Base-by-base conservation (phyloP, 1,140 invertebrate genomes). In the Tetramorium parvispinum region DNA sequence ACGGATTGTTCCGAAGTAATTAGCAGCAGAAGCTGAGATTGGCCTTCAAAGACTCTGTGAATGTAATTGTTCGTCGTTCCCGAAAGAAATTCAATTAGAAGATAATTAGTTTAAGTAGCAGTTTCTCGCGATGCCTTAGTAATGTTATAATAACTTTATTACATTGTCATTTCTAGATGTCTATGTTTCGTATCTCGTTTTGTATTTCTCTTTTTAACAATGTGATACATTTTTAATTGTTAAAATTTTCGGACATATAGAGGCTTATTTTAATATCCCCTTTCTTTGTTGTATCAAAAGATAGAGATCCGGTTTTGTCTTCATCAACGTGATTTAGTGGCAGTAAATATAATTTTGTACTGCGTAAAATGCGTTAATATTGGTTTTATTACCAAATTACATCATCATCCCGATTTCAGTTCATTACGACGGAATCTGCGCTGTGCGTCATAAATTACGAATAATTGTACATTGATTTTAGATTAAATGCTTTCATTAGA, bases 1-100 rank as follows among this genome's bases (percentile, higher is more conserved):
- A 70, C 24, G 4, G 4, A 24, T 78, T 66, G 10, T 21, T 43
- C n/a, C 18, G 3, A 77, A 85, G 81, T 51, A 18, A 59, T 83
- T 83, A 40, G 46, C 21, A 68, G 18, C 2, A 21, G 43, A 73
- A 85, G 1, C 21, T 4, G 13, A 55, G 32, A 24, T 4, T 57
- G 32, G 18, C 11, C 11, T 65, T 85, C 21, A 43, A 51, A 51
- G 24, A 24, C 27, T 6, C 7, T 76, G 40, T 18, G 16, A 83
- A 65, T 53, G 5, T 63, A 77, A 78, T 65, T 75, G 32, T 46
- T 53, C 2, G 21, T 43, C 32, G 32, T 32, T 32, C 21, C 13
- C 10, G n/a, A 82, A 82, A 82, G 18, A 46, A 83, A 61, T 75
- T 18, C 10, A 79, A 79, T 68, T 75, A 46, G 24, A 73, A 43